Percentiles rank a stretch among this genome's conserved stretches.
Evolutionary conservation across 2,113 vertebrate species (phyloP).

Genomic region (Verasper variegatus): DNA sequence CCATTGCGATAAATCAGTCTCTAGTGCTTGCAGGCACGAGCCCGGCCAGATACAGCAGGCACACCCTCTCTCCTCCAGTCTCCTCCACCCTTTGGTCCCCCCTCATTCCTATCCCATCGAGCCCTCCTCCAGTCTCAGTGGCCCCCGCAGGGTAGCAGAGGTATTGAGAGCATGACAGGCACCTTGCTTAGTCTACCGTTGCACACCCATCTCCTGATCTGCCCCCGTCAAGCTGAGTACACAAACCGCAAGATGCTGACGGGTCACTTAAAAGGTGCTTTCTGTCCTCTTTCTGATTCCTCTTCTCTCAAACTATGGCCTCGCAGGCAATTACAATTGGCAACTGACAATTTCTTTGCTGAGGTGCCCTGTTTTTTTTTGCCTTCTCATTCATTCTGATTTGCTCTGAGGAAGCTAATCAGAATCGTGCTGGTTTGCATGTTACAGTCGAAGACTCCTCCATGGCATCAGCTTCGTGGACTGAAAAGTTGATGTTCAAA

Average conservation of each 20-base stretch:
- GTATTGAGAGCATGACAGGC: constrained; percentile 26
- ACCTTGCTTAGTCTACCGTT: constrained; percentile 38
- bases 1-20: constrained; percentile 72
- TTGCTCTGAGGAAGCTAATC: neutral
- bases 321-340: too few species aligned
- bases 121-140: constrained; percentile 1
- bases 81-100: constrained; percentile 14
- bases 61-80: constrained; percentile 39
- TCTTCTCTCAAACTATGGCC: constrained; percentile 10
- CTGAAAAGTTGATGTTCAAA: too few species aligned
- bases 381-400: neutral
- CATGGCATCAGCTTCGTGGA: too few species aligned
- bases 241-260: constrained; percentile 50
- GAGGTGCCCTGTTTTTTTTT: neutral
- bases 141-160: constrained; percentile 8
- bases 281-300: neutral
- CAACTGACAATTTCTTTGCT: constrained; percentile 25
- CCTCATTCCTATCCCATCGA: constrained; percentile 24
- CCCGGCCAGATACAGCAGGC: constrained; percentile 65
- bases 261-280: constrained; percentile 50
- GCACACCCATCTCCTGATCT: constrained; percentile 30
- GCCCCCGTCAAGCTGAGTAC: constrained; percentile 43
- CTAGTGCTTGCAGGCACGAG: constrained; percentile 53
- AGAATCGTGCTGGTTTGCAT: constrained; percentile 22
- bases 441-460: too few species aligned